Evolutionary conservation across 2,797 vertebrate species (phyloP), one percentile per base, ranked within the genome.

Genomic region (Rhinichthys osculus): DNA sequence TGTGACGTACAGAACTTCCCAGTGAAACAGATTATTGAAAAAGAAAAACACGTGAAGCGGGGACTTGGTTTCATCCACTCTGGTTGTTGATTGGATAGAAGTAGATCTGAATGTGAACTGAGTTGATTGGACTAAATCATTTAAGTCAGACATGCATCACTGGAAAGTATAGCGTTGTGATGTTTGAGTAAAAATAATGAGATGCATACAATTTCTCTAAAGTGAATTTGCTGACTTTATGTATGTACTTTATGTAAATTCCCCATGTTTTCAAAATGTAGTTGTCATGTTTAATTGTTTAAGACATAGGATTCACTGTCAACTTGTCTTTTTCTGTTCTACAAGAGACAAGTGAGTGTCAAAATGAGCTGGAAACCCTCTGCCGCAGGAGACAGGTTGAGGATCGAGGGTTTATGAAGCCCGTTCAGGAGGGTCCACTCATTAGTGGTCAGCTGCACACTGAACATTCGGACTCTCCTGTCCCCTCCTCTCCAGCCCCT

Each of bases 401-500:
- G 42, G 57, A 57, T 33, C 47, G 27, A 82, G 74, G 64, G 27
- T 74, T 66, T 27, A 38, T 42, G 70, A 59, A 42, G 77, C n/a
- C 38, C 50, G 47, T 57, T 69, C 70, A 83, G 30, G 23, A 83
- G 77, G 77, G 59, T 77, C 62, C 35, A 69, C 77, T 86, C 87
- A 88, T 88, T 88, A 88, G 77, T 40, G 76, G 38, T 78, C 76
- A 80, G 72, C 79, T 82, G 69, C 59, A 50, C 38, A 59, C 91
- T 92, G 91, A 88, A 88, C 88, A 90, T 92, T 82, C 81, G 14
- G 19, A 16, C 83, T 73, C 83, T 88, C 50, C 69, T 79, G 74
- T 77, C 62, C 76, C 59, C 64, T 50, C 44, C 73, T 92, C 91
- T 90, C 85, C 85, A 89, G 89, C 88, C 89, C 89, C 59, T 93